phyloP scores from a whole-genome alignment of 1,140 invertebrate species.

The Hypsibius dujardini region DNA sequence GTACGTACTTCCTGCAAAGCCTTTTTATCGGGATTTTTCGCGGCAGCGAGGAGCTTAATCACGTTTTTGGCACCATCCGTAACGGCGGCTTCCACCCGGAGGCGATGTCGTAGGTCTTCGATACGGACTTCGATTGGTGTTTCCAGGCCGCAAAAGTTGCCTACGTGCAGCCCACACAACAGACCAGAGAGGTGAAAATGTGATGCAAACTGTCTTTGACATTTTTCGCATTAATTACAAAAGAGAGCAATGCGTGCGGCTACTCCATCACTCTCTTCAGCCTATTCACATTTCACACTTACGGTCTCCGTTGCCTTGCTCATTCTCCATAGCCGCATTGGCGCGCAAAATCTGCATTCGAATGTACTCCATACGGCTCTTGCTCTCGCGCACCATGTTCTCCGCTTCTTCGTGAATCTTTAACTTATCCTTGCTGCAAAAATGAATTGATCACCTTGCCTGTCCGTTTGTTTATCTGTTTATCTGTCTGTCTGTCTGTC shows the following conservation, averaged over 20 bases:
- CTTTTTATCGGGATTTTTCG: conserved; percentile 82
- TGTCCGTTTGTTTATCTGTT: no score
- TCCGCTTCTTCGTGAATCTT: conserved; percentile 85
- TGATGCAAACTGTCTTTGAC: background rate
- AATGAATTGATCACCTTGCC: no score
- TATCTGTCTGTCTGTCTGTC: no score
- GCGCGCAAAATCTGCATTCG: conserved; percentile 64
- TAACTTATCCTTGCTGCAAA: conserved; percentile 52
- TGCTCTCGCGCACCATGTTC: conserved; percentile 87
- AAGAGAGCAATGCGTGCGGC: background rate
- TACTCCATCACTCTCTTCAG: no score
- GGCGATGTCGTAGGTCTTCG: conserved; percentile 78
- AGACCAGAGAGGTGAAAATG: background rate
- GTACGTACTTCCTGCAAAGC: conserved; percentile 67
- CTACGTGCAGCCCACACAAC: conserved; percentile 20
- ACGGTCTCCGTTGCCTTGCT: conserved; percentile 24
- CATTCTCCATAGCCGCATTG: conserved; percentile 26
- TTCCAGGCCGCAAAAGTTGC: conserved; percentile 31
- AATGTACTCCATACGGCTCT: conserved; percentile 90
- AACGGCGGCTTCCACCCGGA: conserved; percentile 86
- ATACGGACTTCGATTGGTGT: conserved; percentile 74
- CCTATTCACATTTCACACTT: conserved; percentile 21
- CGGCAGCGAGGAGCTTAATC: conserved; percentile 53
- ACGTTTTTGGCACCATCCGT: conserved; percentile 96
- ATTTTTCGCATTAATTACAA: conserved; percentile 16